Conservation (phyloP, 2,797 vertebrate species). For the Notamacropus eugenii region DNA sequence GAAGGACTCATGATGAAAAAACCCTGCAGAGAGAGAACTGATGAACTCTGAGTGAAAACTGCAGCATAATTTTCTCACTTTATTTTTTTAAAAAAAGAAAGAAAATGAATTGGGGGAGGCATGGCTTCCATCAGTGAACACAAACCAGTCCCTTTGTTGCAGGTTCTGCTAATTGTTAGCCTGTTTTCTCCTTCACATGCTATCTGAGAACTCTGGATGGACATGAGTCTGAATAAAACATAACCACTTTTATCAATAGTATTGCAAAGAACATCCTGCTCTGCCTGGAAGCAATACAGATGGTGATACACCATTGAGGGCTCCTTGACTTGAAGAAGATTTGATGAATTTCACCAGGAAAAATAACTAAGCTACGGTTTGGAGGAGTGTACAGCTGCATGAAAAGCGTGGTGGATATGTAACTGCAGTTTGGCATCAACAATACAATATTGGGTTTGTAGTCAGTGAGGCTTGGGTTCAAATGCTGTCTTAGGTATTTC, state of each 20-base stretch:
- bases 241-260: background rate
- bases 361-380: conserved; percentile 12
- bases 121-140: background rate
- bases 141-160: background rate
- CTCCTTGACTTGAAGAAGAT: background rate
- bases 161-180: background rate
- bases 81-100: background rate
- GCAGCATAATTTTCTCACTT: background rate
- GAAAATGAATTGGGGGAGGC: too few species aligned
- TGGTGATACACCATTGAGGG: background rate
- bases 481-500: background rate
- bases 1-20: background rate
- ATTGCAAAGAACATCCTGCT: conserved; percentile 5
- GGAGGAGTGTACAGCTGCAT: background rate
- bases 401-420: background rate
- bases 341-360: background rate
- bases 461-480: background rate
- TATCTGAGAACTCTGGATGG: background rate
- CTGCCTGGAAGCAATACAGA: background rate
- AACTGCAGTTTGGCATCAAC: background rate
- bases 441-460: background rate
- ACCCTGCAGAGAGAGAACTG: background rate
- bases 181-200: background rate
- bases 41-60: background rate
- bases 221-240: background rate